phyloP scores from a whole-genome alignment of 92 coral and sea anemone genomes.

The Siderastrea radians region DNA sequence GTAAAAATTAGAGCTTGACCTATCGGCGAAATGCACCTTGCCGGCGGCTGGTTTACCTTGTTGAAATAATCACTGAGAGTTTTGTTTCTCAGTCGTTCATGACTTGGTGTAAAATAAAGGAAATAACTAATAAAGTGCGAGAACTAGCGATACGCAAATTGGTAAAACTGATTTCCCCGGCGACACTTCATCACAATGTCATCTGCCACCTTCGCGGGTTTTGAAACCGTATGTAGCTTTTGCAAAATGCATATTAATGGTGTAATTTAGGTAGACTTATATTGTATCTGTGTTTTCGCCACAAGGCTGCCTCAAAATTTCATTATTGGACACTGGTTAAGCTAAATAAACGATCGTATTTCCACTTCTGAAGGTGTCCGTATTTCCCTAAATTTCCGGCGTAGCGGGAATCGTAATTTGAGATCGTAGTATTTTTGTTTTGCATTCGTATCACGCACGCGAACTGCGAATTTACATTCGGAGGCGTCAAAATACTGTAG shows the following conservation, averaged over 20 bases:
- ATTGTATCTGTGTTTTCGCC: constrained; percentile 23
- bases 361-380: neutral
- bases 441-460: constrained; percentile 15
- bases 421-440: neutral
- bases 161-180: neutral
- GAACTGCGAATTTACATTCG: constrained; percentile 13
- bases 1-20: too few relatives aligned
- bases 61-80: neutral
- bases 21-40: constrained; percentile 7
- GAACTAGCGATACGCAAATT: neutral
- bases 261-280: neutral
- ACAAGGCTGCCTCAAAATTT: neutral
- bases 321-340: constrained; percentile 21
- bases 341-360: neutral
- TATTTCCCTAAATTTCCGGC: neutral
- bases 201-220: neutral
- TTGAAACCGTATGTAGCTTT: neutral
- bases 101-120: neutral
- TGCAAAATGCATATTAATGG: neutral
- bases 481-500: constrained; percentile 21
- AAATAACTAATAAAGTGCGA: neutral
- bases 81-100: constrained; percentile 8
- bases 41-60: neutral
- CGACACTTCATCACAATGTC: neutral
- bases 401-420: constrained; percentile 20